A percentile compares a stretch with the other conserved stretches of the same genome.
These are phyloP conservation scores for Arrhopalites spinosus DNA, from an alignment of 2,888 invertebrate species.

Conservation along the genomic window DNA sequence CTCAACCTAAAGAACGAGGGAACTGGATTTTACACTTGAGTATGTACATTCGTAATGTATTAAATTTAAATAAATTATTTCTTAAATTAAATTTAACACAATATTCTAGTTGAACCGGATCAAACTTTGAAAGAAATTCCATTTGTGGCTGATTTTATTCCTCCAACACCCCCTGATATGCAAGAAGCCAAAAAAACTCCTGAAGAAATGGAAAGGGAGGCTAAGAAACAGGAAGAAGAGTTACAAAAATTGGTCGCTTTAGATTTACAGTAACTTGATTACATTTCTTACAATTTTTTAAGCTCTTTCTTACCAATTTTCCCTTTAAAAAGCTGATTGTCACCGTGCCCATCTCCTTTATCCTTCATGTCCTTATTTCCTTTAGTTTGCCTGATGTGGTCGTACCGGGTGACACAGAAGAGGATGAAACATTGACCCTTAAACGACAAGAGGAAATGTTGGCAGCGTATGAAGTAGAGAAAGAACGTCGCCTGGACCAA, in stretches of 20 bases:
- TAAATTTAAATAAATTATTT: no score
- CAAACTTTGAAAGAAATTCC: slow-evolving; percentile 44
- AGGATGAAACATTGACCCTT: background rate
- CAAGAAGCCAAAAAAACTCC: slow-evolving; percentile 52
- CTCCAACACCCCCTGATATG: slow-evolving; percentile 53
- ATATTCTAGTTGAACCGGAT: slow-evolving; percentile 44
- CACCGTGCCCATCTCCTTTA: background rate
- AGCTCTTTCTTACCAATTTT: slow-evolving; percentile 7
- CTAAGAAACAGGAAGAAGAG: slow-evolving; percentile 54
- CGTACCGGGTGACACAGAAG: background rate
- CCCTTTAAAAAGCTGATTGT: no score
- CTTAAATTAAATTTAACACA: background rate
- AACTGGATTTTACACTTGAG: slow-evolving; percentile 51
- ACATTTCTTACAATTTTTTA: background rate
- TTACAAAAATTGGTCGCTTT: slow-evolving; percentile 48
- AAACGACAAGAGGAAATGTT: slow-evolving; percentile 16
- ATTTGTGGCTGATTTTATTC: slow-evolving; percentile 56
- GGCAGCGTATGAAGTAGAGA: slow-evolving; percentile 32
- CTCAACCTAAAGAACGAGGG: slow-evolving; percentile 66
- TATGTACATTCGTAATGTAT: no score
- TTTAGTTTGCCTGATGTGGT: slow-evolving; percentile 14
- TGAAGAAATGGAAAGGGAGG: slow-evolving; percentile 56
- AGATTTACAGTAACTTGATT: slow-evolving; percentile 26
- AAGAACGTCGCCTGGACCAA: slow-evolving; percentile 28
- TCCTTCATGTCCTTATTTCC: background rate